A percentile compares a stretch with the other conserved stretches of the same genome.
Evolutionary conservation across 2,797 vertebrate species (phyloP).

Genomic region (Poeciliopsis gracilis): DNA sequence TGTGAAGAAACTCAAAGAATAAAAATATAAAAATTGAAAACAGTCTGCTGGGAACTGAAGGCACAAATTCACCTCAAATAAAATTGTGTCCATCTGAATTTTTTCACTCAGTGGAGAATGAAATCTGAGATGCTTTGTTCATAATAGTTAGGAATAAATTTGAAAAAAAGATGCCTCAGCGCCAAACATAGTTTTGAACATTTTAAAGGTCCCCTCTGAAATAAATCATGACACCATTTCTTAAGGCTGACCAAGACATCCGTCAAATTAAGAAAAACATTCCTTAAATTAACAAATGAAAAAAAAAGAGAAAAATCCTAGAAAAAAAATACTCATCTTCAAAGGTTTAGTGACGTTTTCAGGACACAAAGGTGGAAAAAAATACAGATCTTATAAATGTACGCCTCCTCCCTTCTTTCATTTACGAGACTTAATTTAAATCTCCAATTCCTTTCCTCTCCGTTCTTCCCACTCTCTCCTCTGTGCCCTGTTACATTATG

Average conservation of each 20-base stretch:
- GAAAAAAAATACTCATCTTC: background rate
- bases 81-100: background rate
- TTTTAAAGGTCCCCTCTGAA: background rate
- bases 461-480: background rate
- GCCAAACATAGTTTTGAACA: background rate
- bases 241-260: background rate
- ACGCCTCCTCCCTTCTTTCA: slow-evolving; percentile 10
- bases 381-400: slow-evolving; percentile 14
- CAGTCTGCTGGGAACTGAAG: background rate
- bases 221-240: background rate
- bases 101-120: background rate
- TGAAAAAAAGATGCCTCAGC: background rate
- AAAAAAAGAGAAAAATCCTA: background rate
- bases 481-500: slow-evolving; percentile 54
- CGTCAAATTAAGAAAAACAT: background rate
- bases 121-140: background rate
- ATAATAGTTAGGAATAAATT: background rate
- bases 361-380: background rate
- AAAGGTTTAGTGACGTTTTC: slow-evolving; percentile 11
- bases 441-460: slow-evolving; percentile 17
- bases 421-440: slow-evolving; percentile 14
- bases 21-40: background rate
- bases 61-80: background rate
- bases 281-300: background rate
- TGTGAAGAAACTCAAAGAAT: background rate